A percentile compares a stretch with the other conserved stretches of the same genome.
phyloP scores from a whole-genome alignment of 2,797 vertebrate species.

The Parauchenoglanis ngamensis region DNA sequence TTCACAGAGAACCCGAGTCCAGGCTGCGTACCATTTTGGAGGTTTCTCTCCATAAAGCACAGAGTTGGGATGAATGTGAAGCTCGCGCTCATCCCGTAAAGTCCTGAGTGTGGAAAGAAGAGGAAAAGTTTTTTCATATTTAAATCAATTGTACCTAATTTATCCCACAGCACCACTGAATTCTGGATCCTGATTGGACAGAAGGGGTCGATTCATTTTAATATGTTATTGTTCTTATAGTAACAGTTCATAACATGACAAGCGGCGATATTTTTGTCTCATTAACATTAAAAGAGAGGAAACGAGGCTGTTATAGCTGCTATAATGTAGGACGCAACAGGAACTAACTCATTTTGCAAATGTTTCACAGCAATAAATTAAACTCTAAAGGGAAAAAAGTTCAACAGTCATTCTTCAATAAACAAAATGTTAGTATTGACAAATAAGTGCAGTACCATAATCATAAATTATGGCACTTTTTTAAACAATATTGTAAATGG shows the following conservation, averaged over 20 bases:
- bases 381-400: no score
- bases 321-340: neutral
- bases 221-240: neutral
- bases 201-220: neutral
- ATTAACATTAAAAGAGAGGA: neutral
- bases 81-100: constrained; percentile 92
- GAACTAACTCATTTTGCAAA: neutral
- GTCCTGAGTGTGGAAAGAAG: constrained; percentile 76
- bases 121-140: neutral
- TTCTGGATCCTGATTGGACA: constrained; percentile 1
- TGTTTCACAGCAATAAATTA: no score
- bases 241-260: no score
- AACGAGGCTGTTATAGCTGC: neutral
- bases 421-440: neutral
- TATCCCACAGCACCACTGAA: neutral
- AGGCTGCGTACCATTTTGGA: constrained; percentile 86
- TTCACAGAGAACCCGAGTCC: no score
- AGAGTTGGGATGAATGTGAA: constrained; percentile 95
- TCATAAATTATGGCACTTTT: no score
- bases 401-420: neutral
- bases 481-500: neutral
- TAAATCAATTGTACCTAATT: no score
- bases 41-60: constrained; percentile 95
- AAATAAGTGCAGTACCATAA: neutral
- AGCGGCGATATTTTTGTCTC: no score